Evolutionary conservation across 2,113 vertebrate species (phyloP), one percentile per base, ranked within the genome.

Genomic region (Cyanoramphus novaezelandiae): DNA sequence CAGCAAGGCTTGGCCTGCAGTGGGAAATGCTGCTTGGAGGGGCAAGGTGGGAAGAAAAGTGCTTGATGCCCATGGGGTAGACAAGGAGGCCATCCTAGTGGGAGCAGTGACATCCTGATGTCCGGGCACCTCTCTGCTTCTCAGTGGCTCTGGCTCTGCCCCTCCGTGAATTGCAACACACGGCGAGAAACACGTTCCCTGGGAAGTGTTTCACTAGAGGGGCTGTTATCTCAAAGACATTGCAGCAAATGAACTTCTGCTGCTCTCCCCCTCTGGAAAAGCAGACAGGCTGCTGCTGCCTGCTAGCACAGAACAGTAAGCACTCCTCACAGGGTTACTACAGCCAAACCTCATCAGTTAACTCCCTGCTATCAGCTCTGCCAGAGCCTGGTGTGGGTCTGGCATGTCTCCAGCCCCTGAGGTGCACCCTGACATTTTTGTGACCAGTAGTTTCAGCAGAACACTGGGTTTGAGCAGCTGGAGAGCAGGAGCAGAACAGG

Each of bases 41-140:
- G 11, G 8, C 10, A 65, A 7, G 24, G 31, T 3, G 21, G 39
- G 33, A 7, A 57, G 43, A 39, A 77, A 28, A 82, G n/a, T 15
- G 7, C 11, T 80, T 75, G 69, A 21, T 24, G 19, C 3, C 13
- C 15, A 1, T 0, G 0, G 23, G 17, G 20, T 0, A 14, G 28
- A n/a, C 0, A 0, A 60, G 31, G 39, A 15, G n/a, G 64, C 33
- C 0, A 0, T 57, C 16, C 64, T 41, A 44, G n/a, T 60, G 49
- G 52, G 10, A 94, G 67, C n/a, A 53, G 84, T 11, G 39, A 47
- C 17, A 9, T 44, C 59, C 33, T 6, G 2, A 29, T 17, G 53
- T 60, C 53, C 81, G 28, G 39, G n/a, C 37, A n/a, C 31, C 18
- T 59, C 3, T 1, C 12, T 44, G 67, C n/a, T n/a, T 19, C 60